These are phyloP conservation scores for crab-eating macaque (Macaca fascicularis) DNA, from an alignment of 2,113 vertebrate species.

Conservation along the genomic window DNA sequence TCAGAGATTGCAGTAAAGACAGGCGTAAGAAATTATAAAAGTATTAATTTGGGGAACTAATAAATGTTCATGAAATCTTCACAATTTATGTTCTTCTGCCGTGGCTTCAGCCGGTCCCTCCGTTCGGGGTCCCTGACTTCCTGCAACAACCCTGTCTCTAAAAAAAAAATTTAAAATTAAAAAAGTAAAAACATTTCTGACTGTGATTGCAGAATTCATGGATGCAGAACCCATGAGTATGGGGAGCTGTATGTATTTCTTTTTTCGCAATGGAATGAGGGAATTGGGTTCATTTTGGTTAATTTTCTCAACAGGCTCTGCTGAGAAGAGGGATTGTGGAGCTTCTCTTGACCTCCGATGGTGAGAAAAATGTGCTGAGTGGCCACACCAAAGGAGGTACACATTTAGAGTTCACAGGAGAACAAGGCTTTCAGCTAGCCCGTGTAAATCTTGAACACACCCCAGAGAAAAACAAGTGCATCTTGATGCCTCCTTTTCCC, in stretches of 20 bases:
- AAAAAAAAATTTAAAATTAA: too few species aligned
- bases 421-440: neutral
- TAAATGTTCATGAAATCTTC: too few species aligned
- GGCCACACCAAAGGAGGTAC: conserved; percentile 92
- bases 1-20: too few species aligned
- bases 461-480: neutral
- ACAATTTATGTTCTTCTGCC: too few species aligned
- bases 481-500: neutral
- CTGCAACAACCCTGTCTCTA: too few species aligned
- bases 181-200: too few species aligned
- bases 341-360: conserved; percentile 92
- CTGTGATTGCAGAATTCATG: neutral
- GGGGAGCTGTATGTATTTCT: neutral
- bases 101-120: too few species aligned
- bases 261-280: neutral
- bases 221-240: neutral
- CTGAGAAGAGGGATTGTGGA: conserved; percentile 90
- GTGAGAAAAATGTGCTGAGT: conserved; percentile 82
- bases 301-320: conserved; percentile 84
- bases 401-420: neutral
- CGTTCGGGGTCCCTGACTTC: too few species aligned
- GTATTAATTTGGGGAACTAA: too few species aligned
- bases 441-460: neutral
- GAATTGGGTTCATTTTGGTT: neutral
- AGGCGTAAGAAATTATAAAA: too few species aligned